phyloP scores from a whole-genome alignment of 2,797 vertebrate genomes.

The Anguilla megastoma region DNA sequence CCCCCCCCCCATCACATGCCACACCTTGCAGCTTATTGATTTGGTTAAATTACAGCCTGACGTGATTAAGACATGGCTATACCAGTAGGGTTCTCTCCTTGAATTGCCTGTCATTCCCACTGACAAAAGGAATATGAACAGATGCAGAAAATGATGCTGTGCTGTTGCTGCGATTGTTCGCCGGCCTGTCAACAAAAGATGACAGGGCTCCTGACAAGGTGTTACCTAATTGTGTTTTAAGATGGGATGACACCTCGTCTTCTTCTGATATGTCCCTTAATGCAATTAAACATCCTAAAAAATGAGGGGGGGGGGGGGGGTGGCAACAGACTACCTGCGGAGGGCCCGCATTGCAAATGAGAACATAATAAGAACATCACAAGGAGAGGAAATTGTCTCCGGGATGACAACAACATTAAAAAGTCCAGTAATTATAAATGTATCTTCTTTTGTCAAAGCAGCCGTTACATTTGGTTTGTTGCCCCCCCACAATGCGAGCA shows the following conservation, averaged over 20 bases:
- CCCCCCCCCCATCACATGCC: constrained; percentile 65
- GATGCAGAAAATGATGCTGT: constrained; percentile 67
- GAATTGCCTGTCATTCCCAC: constrained; percentile 82
- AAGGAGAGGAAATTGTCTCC: constrained; percentile 62
- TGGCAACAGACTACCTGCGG: constrained; percentile 67
- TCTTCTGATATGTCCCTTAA: constrained; percentile 82
- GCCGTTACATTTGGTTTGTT: constrained; percentile 60
- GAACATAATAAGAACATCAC: constrained; percentile 74
- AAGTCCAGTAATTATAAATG: constrained; percentile 75
- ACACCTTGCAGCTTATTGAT: constrained; percentile 80
- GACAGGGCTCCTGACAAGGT: constrained; percentile 83
- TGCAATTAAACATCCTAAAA: constrained; percentile 69
- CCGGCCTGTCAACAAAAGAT: constrained; percentile 80
- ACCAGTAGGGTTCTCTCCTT: constrained; percentile 73
- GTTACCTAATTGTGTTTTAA: constrained; percentile 90
- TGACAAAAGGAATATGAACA: constrained; percentile 72
- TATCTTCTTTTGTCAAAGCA: constrained; percentile 74
- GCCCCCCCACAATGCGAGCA: constrained; percentile 54
- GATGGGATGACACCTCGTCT: constrained; percentile 72
- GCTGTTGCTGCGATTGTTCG: constrained; percentile 71
- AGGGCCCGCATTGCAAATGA: constrained; percentile 69
- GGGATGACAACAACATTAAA: constrained; percentile 70
- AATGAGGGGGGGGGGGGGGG: constrained; percentile 40
- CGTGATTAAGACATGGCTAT: constrained; percentile 73
- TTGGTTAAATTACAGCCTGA: constrained; percentile 76